Evolutionary conservation across 2,888 invertebrate genomes (phyloP).

Genomic region (Hirudinaria manillensis): DNA sequence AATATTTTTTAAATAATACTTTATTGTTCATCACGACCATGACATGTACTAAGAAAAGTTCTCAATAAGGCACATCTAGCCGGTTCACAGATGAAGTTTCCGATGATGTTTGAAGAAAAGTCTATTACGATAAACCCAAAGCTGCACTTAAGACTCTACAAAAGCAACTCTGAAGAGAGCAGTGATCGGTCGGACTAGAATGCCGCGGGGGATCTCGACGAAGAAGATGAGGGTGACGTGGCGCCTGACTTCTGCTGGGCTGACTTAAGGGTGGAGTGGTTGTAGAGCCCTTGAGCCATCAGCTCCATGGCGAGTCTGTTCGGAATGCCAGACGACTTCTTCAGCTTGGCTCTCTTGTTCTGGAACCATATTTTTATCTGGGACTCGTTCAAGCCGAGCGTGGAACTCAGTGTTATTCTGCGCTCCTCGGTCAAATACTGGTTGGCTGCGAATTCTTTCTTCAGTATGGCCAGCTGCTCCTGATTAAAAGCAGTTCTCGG

Average conservation of each 20-base stretch:
- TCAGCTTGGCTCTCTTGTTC: constrained; percentile 93
- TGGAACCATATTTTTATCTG: constrained; percentile 95
- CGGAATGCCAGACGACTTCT: constrained; percentile 73
- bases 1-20: no score
- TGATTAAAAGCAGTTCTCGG: constrained; percentile 92
- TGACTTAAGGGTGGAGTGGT: constrained; percentile 60
- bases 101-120: no score
- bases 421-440: constrained; percentile 78
- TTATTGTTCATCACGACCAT: no score
- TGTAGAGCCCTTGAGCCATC: constrained; percentile 89
- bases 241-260: background rate
- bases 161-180: no score
- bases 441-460: constrained; percentile 74
- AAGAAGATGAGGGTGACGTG: constrained; percentile 11
- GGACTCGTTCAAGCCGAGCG: constrained; percentile 68
- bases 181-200: background rate
- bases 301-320: constrained; percentile 80
- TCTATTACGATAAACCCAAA: no score
- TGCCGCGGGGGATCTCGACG: constrained; percentile 5
- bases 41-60: no score
- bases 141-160: no score
- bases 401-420: constrained; percentile 77
- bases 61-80: no score
- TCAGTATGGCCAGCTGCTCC: constrained; percentile 73
- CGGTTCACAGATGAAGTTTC: no score